These are phyloP conservation scores for Triplophysa rosa DNA, from an alignment of 2,113 vertebrate genomes.

Conservation along the genomic window DNA sequence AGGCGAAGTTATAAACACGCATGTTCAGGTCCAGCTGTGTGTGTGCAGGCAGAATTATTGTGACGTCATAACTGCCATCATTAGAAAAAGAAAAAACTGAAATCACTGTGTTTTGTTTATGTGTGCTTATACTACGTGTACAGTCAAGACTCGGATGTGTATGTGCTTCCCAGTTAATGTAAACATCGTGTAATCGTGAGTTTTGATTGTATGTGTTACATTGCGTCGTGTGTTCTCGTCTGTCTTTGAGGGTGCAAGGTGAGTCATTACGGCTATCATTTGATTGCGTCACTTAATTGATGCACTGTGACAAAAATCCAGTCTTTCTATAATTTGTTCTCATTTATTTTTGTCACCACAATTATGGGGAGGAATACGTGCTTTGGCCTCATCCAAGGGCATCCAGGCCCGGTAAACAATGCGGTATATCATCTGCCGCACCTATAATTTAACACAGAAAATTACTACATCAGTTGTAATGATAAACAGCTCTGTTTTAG, in stretches of 20 bases:
- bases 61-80: not conserved
- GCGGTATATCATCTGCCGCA: not conserved
- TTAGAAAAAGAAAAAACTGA: not conserved
- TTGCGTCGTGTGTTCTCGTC: too few relatives aligned
- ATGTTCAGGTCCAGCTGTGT: not conserved
- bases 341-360: not conserved
- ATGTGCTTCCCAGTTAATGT: not conserved
- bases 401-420: slow-evolving; percentile 20
- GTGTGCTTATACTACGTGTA: not conserved
- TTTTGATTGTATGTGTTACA: too few relatives aligned
- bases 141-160: not conserved
- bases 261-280: not conserved
- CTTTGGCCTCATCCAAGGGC: not conserved
- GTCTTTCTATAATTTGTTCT: slow-evolving; percentile 7
- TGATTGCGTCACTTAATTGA: slow-evolving; percentile 24
- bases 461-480: slow-evolving; percentile 18
- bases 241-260: not conserved
- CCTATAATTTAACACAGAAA: slow-evolving; percentile 30
- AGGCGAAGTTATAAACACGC: not conserved
- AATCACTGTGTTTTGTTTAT: not conserved
- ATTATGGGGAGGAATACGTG: not conserved
- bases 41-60: not conserved
- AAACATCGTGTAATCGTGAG: too few relatives aligned
- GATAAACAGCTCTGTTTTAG: slow-evolving; percentile 18
- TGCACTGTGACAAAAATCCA: not conserved